These are phyloP conservation scores for Drosophila pectinifera DNA, from an alignment of 1,140 invertebrate species.

Conservation along the genomic window DNA sequence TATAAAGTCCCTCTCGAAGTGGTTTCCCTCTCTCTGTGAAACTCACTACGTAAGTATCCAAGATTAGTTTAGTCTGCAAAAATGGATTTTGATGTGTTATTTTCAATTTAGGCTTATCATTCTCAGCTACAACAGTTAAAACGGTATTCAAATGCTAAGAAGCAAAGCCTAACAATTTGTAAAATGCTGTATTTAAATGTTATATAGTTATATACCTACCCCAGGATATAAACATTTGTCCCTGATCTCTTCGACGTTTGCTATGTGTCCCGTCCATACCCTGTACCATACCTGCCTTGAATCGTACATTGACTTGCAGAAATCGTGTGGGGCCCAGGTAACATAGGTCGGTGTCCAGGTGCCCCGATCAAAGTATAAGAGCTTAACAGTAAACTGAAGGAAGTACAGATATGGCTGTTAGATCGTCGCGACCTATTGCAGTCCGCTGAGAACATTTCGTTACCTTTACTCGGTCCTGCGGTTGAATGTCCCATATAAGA, in stretches of 20 bases:
- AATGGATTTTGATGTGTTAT: not conserved
- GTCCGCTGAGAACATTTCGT: not conserved
- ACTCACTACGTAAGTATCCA: not conserved
- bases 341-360: slow-evolving; percentile 13
- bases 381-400: not conserved
- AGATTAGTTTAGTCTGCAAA: slow-evolving; percentile 1
- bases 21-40: accelerated
- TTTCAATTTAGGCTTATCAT: no score
- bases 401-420: not conserved
- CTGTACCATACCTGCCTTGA: slow-evolving; percentile 10
- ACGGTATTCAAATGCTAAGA: no score
- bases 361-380: slow-evolving; percentile 9
- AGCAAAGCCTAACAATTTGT: no score
- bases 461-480: slow-evolving; percentile 11
- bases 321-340: not conserved
- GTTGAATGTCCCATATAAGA: slow-evolving; percentile 11
- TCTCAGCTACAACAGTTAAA: no score
- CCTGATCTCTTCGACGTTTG: slow-evolving; percentile 12
- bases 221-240: slow-evolving; percentile 34
- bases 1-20: slow-evolving; percentile 12
- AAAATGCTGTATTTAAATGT: no score
- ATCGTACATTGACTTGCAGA: slow-evolving; percentile 29
- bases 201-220: slow-evolving; percentile 11
- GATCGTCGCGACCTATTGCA: no score
- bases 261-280: slow-evolving; percentile 7